phyloP scores from a whole-genome alignment of 2,113 vertebrate genomes.

The Hemiprocne comata region DNA sequence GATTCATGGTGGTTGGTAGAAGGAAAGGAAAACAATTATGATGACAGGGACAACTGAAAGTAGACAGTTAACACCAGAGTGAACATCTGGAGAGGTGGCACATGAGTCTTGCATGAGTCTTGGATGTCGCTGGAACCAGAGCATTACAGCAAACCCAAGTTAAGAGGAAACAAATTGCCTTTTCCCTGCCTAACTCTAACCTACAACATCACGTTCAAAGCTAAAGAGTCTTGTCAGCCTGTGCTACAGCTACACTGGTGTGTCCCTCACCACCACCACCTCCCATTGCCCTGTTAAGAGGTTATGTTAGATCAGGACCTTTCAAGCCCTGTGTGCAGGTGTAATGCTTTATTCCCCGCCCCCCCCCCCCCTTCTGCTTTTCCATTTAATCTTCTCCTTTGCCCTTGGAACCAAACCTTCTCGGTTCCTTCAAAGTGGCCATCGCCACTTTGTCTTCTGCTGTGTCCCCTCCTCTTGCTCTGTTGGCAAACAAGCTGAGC shows the following conservation, averaged over 20 bases:
- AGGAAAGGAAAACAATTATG: rapidly evolving
- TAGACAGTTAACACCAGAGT: no score
- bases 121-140: rapidly evolving
- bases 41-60: rapidly evolving
- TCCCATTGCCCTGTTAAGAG: rapidly evolving
- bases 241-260: not conserved
- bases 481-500: no score
- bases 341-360: no score
- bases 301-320: not conserved
- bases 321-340: not conserved
- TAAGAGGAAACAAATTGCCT: not conserved
- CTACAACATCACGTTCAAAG: not conserved
- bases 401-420: not conserved
- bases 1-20: rapidly evolving
- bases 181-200: not conserved
- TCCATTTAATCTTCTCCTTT: not conserved
- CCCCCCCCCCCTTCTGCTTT: not conserved
- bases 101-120: no score
- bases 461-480: not conserved
- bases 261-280: not conserved
- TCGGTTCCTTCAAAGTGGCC: not conserved
- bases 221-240: no score
- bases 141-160: rapidly evolving
- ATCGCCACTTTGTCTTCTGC: not conserved
- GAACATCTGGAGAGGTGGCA: not conserved